A percentile compares a stretch with the other conserved stretches of the same genome.
These are phyloP conservation scores for Atherix ibis DNA, from an alignment of 2,888 invertebrate species.

Conservation along the genomic window DNA sequence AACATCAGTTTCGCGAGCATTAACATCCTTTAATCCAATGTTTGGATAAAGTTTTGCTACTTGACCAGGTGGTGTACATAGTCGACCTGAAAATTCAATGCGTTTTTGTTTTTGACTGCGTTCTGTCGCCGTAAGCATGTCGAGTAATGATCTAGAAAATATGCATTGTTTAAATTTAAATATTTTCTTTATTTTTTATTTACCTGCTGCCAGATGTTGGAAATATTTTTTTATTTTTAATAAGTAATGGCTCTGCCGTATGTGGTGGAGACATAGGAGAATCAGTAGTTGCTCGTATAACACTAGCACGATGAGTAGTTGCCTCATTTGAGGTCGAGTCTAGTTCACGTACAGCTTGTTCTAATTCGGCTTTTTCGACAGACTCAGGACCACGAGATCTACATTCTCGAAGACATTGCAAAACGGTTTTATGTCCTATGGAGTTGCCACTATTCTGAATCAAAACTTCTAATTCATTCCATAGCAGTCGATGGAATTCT, in stretches of 20 bases:
- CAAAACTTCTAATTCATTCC: constrained; percentile 75
- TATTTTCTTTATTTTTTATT: not conserved
- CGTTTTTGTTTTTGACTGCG: constrained; percentile 34
- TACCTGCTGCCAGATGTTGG: constrained; percentile 23
- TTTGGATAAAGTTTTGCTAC: constrained; percentile 61
- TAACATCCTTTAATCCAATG: constrained; percentile 33
- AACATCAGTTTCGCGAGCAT: constrained; percentile 8
- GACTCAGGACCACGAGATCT: constrained; percentile 36
- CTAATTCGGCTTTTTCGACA: constrained; percentile 42
- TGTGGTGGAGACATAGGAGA: constrained; percentile 73
- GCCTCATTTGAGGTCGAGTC: constrained; percentile 31
- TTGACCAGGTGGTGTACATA: constrained; percentile 46
- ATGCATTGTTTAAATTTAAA: not conserved
- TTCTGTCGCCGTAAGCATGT: constrained; percentile 38
- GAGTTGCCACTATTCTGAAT: constrained; percentile 64
- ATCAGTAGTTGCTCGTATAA: constrained; percentile 64
- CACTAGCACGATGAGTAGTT: constrained; percentile 24
- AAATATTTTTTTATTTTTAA: constrained; percentile 16
- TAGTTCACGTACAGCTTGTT: constrained; percentile 41
- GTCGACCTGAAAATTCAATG: constrained; percentile 45
- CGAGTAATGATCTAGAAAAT: constrained; percentile 34
- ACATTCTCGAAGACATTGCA: constrained; percentile 70
- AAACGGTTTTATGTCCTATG: constrained; percentile 57
- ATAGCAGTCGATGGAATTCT: constrained; percentile 81
- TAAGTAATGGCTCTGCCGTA: constrained; percentile 23